Percentiles rank a stretch among this genome's conserved stretches.
Evolutionary conservation across 2,888 invertebrate genomes (phyloP).

Genomic region (Aspidiotus rigidus): DNA sequence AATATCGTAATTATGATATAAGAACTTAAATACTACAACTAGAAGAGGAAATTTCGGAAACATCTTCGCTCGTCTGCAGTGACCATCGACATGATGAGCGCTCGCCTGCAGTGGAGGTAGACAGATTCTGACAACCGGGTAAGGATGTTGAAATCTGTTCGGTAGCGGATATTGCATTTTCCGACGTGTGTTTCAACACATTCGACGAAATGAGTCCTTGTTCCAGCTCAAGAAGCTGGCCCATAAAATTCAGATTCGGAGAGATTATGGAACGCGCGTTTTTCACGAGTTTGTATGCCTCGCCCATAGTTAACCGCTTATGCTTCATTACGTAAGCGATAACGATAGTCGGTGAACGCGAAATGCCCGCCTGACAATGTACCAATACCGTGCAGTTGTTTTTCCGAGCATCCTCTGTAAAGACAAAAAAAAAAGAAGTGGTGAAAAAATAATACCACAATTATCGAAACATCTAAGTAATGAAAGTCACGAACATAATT

Average conservation of each 20-base stretch:
- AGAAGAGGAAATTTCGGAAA: constrained; percentile 46
- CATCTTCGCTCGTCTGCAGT: constrained; percentile 46
- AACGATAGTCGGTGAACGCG: constrained; percentile 86
- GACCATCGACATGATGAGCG: constrained; percentile 45
- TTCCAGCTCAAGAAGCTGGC: constrained; percentile 76
- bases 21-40: constrained; percentile 47
- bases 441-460: neutral
- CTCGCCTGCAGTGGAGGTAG: neutral
- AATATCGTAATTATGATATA: too few species aligned
- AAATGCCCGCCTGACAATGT: constrained; percentile 93
- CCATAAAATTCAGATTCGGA: constrained; percentile 90
- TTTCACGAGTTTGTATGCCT: constrained; percentile 80
- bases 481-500: neutral
- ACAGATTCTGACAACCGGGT: neutral
- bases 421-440: constrained; percentile 36
- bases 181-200: constrained; percentile 4
- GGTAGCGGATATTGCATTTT: neutral
- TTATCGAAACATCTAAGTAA: too few species aligned
- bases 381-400: constrained; percentile 67
- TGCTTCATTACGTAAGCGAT: constrained; percentile 92
- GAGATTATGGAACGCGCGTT: constrained; percentile 80
- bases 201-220: constrained; percentile 48
- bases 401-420: constrained; percentile 63
- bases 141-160: neutral
- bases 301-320: constrained; percentile 68